These are phyloP conservation scores for Lateolabrax maculatus DNA, from an alignment of 2,797 vertebrate species.

Conservation along the genomic window DNA sequence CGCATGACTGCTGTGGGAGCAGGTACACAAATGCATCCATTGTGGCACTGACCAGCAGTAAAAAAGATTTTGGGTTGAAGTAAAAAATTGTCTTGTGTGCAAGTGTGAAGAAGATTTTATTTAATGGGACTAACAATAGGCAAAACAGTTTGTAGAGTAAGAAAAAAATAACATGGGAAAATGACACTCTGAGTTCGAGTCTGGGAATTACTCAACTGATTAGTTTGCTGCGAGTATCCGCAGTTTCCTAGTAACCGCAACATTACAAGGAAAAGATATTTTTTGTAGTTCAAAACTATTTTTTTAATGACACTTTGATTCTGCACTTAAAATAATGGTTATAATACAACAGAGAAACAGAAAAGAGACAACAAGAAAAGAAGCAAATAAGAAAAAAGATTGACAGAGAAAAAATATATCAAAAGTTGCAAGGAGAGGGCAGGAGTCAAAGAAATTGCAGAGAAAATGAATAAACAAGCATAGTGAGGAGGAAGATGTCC, in stretches of 20 bases:
- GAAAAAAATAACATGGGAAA: conserved; percentile 32
- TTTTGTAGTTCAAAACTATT: conserved; percentile 24
- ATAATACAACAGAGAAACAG: not conserved
- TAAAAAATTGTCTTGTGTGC: conserved; percentile 45
- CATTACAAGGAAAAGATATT: conserved; percentile 21
- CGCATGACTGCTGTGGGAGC: too few species aligned
- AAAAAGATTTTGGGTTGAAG: too few species aligned
- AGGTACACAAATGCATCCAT: too few species aligned
- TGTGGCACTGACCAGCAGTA: too few species aligned
- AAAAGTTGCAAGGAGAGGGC: not conserved
- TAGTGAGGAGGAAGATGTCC: not conserved
- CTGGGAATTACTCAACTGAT: too few species aligned
- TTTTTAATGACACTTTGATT: conserved; percentile 45
- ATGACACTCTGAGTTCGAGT: too few species aligned
- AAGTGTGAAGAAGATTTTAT: conserved; percentile 39
- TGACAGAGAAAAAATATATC: not conserved
- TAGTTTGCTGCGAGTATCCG: conserved; percentile 19
- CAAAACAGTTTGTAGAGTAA: conserved; percentile 18
- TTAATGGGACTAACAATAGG: conserved; percentile 24
- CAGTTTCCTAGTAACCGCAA: conserved; percentile 36
- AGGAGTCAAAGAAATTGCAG: not conserved
- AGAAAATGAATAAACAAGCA: not conserved
- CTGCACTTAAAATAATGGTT: conserved; percentile 4
- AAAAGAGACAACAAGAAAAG: not conserved
- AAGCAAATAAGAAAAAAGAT: not conserved